phyloP scores from a whole-genome alignment of 2,797 vertebrate species.

The Buceros bicornis region DNA sequence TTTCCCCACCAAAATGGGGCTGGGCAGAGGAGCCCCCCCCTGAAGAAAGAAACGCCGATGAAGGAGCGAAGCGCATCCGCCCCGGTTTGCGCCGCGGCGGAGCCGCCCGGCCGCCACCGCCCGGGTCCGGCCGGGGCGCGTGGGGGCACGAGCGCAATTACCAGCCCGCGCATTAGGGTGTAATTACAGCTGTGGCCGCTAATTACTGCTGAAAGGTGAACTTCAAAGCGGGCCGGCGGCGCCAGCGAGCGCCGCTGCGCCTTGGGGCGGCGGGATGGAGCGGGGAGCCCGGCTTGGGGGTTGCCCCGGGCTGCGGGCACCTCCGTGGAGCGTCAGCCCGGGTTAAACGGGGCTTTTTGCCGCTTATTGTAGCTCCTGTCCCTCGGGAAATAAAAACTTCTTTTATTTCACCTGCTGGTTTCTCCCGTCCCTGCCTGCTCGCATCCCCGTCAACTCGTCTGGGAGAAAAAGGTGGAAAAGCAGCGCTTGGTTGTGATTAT shows the following conservation, averaged over 20 bases:
- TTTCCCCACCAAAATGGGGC: not conserved
- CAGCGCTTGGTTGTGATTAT: accelerated
- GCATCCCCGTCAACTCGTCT: accelerated
- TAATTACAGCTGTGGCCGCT: constrained; percentile 59
- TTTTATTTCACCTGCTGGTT: not conserved
- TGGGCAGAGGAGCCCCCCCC: too few species aligned
- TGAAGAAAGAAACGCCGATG: too few species aligned
- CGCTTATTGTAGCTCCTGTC: not conserved
- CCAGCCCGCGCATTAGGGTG: constrained; percentile 15
- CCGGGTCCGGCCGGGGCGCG: not conserved
- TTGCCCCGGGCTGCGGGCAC: too few species aligned
- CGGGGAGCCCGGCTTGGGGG: not conserved
- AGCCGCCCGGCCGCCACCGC: not conserved
- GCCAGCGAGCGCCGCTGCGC: not conserved
- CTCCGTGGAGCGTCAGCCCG: too few species aligned
- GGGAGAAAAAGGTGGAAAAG: not conserved
- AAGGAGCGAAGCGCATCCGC: too few species aligned
- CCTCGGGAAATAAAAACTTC: not conserved
- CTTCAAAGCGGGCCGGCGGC: not conserved
- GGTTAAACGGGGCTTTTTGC: not conserved
- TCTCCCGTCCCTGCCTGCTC: not conserved
- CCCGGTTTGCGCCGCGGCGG: too few species aligned
- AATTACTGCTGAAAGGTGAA: constrained; percentile 60
- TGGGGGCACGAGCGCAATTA: constrained; percentile 38
- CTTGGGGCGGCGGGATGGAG: too few species aligned